Evolutionary conservation across 2,113 vertebrate genomes (phyloP).

Genomic region (Nansenia antarctica): DNA sequence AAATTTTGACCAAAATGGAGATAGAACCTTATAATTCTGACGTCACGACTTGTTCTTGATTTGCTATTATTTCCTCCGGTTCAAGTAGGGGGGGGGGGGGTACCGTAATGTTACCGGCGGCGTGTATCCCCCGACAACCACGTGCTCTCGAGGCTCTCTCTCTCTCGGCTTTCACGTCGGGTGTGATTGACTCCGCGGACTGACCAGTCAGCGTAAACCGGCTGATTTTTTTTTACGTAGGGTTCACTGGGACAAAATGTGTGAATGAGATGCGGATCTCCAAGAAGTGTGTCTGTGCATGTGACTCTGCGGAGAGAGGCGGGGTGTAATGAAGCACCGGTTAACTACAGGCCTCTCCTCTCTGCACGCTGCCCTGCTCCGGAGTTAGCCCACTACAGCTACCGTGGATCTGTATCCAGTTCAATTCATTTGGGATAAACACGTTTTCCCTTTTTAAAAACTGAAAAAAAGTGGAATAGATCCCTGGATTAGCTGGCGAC

Average conservation of each 20-base stretch:
- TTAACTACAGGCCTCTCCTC: background rate
- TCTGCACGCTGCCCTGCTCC: background rate
- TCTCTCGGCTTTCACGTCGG: no score
- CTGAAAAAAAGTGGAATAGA: background rate
- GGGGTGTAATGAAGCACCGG: background rate
- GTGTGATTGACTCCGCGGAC: no score
- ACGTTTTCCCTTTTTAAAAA: background rate
- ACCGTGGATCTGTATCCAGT: background rate
- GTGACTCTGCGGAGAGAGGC: background rate
- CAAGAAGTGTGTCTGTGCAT: background rate
- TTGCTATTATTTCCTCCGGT: no score
- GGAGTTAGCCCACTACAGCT: background rate
- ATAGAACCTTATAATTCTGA: no score
- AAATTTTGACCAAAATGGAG: no score
- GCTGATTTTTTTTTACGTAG: conserved; percentile 10
- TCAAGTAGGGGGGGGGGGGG: no score
- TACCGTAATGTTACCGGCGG: no score
- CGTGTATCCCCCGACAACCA: no score
- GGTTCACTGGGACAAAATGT: background rate
- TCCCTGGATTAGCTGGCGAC: background rate
- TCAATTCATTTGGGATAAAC: background rate
- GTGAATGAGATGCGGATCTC: background rate
- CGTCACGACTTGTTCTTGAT: no score
- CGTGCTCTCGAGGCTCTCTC: no score
- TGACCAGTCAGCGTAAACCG: no score